A percentile compares a stretch with the other conserved stretches of the same genome.
Conservation (phyloP, 2,888 invertebrate genomes). For the Spialia ferax region DNA sequence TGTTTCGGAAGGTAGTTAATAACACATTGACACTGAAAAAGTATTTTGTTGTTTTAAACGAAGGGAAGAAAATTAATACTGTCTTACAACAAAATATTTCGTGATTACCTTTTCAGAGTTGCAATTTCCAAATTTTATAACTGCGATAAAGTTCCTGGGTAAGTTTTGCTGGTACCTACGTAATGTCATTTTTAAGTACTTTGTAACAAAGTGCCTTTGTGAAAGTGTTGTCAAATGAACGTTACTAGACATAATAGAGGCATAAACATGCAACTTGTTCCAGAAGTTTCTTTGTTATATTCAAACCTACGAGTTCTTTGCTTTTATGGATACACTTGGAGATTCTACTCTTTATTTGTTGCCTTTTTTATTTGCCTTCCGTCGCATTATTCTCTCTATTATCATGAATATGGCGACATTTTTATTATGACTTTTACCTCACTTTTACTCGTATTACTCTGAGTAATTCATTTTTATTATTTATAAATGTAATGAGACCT, state of each 20-base stretch:
- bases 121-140: neutral
- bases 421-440: neutral
- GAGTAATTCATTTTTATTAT: neutral
- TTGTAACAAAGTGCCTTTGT: neutral
- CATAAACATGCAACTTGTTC: conserved; percentile 4
- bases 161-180: neutral
- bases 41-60: too few species aligned
- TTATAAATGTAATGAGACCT: neutral
- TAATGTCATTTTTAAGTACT: neutral
- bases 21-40: too few species aligned
- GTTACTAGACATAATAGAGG: neutral
- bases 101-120: neutral
- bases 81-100: too few species aligned
- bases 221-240: conserved; percentile 1
- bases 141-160: neutral
- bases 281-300: conserved; percentile 7
- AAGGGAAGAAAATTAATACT: too few species aligned
- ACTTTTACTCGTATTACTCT: neutral
- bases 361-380: neutral
- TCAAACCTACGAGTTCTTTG: neutral
- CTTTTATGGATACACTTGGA: neutral
- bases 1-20: too few species aligned
- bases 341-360: neutral
- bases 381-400: neutral
- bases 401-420: neutral